Evolutionary conservation across 2,888 invertebrate genomes (phyloP), one percentile per base, ranked within the genome.

Genomic region (Erebia aethiops): DNA sequence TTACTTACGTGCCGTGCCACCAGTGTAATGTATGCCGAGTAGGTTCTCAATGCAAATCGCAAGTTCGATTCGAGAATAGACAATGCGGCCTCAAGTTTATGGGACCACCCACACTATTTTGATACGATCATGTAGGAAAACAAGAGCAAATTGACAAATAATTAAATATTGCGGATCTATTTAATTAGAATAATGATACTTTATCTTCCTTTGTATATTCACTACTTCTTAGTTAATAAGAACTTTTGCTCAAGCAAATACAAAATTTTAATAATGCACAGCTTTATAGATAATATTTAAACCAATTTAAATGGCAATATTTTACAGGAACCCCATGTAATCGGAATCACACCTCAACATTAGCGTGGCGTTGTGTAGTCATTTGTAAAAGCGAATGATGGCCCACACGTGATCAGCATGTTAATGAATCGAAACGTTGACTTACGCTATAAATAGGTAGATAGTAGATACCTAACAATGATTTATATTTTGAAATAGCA

Each of bases 31-130:
- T 91, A 91, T 91, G 90, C 91, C 81, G 84, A 87, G 87, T 90
- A 83, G 87, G 87, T 88, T 86, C 87, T 87, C 87, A 87, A 92
- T 92, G 93, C 90, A 92, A 93, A 93, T 92, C 86, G 88, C 88
- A 87, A 90, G 91, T 91, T 91, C 92, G 91, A 90, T 91, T 84
- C 89, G 86, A 87, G 92, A 92, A 93, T 93, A 92, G 90, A 89
- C 91, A 92, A 92, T 92, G 91, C 82, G 90, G 87, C 76, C 80
- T 81, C 81, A 85, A 86, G 84, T 91, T 91, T 91, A 91, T 90
- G 84, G 85, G 93, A 91, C 92, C 92, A 92, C 92, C 91, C 91
- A 88, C 87, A 88, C 83, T 84, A 85, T 81, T 81, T 77, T 80
- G 82, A 77, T 80, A 76, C 78, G 80, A 81, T 80, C 80, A 73